A percentile compares a stretch with the other conserved stretches of the same genome.
phyloP scores from a whole-genome alignment of 2,797 vertebrate species.

The Toxotes lorentzi region DNA sequence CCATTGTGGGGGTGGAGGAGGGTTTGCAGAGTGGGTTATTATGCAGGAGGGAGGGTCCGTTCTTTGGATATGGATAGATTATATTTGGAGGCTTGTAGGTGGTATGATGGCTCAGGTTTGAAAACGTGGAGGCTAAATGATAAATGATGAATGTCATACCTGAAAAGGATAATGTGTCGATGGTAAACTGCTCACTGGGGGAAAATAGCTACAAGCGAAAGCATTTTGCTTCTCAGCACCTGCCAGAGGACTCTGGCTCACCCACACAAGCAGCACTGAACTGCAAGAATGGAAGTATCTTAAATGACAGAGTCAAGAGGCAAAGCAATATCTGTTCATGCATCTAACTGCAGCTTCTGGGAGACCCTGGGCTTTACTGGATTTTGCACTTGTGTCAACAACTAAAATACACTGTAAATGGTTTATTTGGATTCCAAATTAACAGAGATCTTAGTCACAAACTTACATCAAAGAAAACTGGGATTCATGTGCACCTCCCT shows the following conservation, averaged over 20 bases:
- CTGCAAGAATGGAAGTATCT: constrained; percentile 32
- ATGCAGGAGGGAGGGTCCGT: constrained; percentile 32
- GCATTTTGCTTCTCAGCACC: constrained; percentile 46
- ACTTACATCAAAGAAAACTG: constrained; percentile 18
- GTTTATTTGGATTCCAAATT: constrained; percentile 11
- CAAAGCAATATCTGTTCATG: constrained; percentile 20
- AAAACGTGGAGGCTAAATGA: constrained; percentile 39
- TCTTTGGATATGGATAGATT: constrained; percentile 33
- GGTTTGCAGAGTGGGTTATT: constrained; percentile 29
- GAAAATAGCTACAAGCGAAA: constrained; percentile 36
- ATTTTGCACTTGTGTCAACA: constrained; percentile 10
- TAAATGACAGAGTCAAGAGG: constrained; percentile 56
- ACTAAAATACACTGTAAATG: constrained; percentile 5
- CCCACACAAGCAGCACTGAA: constrained; percentile 54
- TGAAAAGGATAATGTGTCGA: constrained; percentile 34
- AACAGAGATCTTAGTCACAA: not conserved
- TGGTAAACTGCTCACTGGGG: constrained; percentile 28
- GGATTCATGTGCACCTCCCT: constrained; percentile 1
- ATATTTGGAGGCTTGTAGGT: constrained; percentile 37
- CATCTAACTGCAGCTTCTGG: constrained; percentile 7
- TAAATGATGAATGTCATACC: constrained; percentile 48
- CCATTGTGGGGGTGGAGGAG: constrained; percentile 44
- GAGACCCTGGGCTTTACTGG: not conserved
- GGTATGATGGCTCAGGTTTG: constrained; percentile 24
- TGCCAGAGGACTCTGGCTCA: constrained; percentile 42